A percentile compares a stretch with the other conserved stretches of the same genome.
Conservation (phyloP, 2,113 vertebrate species). For the Brienomyrus brachyistius region DNA sequence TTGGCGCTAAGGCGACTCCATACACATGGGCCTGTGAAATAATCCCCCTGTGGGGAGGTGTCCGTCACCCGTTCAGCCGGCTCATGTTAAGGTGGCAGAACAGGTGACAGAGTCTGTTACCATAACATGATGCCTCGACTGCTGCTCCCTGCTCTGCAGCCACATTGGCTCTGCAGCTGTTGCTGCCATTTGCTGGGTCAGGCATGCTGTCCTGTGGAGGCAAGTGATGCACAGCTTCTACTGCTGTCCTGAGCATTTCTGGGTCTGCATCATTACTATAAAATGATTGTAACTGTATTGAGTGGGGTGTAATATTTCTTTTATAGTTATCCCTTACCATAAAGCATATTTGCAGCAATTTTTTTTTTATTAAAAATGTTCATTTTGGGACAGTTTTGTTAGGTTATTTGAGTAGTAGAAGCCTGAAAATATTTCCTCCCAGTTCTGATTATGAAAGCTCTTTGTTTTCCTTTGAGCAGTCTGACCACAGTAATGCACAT, state of each 20-base stretch:
- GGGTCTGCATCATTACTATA: not conserved
- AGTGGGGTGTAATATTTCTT: not conserved
- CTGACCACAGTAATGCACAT: not conserved
- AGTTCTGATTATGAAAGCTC: not conserved
- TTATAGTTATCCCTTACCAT: not conserved
- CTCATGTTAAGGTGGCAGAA: slow-evolving; percentile 15
- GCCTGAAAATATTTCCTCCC: not conserved
- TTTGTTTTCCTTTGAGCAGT: not conserved
- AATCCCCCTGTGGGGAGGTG: not conserved
- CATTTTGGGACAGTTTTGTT: not conserved
- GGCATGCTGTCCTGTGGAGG: not conserved
- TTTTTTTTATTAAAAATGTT: not conserved
- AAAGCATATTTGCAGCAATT: not conserved
- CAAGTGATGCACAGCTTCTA: not conserved
- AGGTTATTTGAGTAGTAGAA: not conserved
- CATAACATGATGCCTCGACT: not conserved
- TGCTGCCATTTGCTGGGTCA: slow-evolving; percentile 8
- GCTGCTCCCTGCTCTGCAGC: not conserved
- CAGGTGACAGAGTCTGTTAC: slow-evolving; percentile 20
- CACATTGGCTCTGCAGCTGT: slow-evolving; percentile 16
- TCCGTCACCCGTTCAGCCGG: not conserved
- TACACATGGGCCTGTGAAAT: not conserved
- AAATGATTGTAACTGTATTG: not conserved
- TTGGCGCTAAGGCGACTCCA: not conserved
- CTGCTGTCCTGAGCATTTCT: not conserved